These are phyloP conservation scores for Paramuricea clavata DNA, from an alignment of 92 coral and sea anemone species.

Conservation along the genomic window DNA sequence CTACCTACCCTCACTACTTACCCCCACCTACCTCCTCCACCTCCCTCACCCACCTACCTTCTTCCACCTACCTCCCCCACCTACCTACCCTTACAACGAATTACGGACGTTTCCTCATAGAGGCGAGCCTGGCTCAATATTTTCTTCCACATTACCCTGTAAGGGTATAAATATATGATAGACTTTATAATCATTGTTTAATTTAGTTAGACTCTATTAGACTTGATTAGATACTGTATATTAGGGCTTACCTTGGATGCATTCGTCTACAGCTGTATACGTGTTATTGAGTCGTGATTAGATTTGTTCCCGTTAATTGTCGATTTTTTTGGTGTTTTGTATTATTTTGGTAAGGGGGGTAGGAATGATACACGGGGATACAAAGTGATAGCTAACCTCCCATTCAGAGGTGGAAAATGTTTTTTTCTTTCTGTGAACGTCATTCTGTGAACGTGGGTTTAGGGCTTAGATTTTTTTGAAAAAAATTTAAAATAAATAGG, in stretches of 20 bases:
- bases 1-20: not conserved
- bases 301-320: not conserved
- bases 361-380: not conserved
- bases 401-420: too few species aligned
- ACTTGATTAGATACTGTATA: not conserved
- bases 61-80: not conserved
- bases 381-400: not conserved
- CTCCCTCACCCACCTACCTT: not conserved
- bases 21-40: not conserved
- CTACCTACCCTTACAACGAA: not conserved
- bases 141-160: not conserved
- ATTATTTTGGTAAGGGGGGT: not conserved
- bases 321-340: not conserved
- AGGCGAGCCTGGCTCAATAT: slow-evolving; percentile 15
- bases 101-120: slow-evolving; percentile 7
- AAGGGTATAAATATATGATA: not conserved
- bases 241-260: not conserved
- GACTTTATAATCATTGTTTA: not conserved
- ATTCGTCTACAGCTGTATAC: not conserved
- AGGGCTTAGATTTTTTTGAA: too few species aligned
- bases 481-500: too few species aligned
- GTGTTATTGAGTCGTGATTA: not conserved
- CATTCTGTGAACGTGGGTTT: too few species aligned
- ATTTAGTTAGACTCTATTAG: not conserved
- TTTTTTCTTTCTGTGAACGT: too few species aligned